Percentiles rank a stretch among this genome's conserved stretches.
These are phyloP conservation scores for Ectemnius continuus DNA, from an alignment of 2,888 invertebrate species.

Conservation along the genomic window DNA sequence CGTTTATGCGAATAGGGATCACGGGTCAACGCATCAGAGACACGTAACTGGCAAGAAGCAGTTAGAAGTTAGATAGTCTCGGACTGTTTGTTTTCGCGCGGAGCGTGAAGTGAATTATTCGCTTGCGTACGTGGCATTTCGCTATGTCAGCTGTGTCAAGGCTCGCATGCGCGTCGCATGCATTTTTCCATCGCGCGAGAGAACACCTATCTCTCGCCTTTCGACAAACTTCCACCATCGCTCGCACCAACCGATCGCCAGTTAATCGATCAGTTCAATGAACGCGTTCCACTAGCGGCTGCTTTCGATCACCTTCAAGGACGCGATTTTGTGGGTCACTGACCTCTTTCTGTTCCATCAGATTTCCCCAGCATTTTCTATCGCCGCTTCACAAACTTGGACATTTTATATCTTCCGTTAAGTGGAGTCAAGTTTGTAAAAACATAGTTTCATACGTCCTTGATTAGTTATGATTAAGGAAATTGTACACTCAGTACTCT, in stretches of 20 bases:
- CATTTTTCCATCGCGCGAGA: not conserved
- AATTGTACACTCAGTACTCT: no score
- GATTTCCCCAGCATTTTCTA: not conserved
- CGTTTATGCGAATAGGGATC: constrained; percentile 37
- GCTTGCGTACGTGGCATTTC: constrained; percentile 3
- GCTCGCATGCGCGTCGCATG: constrained; percentile 4
- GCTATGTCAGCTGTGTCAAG: constrained; percentile 23
- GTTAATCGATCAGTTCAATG: no score
- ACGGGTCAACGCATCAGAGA: constrained; percentile 39
- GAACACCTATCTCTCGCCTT: not conserved
- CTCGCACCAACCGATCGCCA: no score
- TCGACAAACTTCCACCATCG: no score
- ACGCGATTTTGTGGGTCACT: no score
- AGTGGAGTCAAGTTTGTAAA: no score
- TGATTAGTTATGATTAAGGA: no score
- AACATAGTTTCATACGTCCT: no score
- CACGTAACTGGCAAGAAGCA: constrained; percentile 12
- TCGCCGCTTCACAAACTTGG: no score
- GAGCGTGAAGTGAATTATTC: constrained; percentile 45
- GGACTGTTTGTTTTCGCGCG: constrained; percentile 37
- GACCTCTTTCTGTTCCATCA: constrained; percentile 1
- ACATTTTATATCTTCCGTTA: no score
- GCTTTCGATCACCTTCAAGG: no score
- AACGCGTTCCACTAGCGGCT: no score
- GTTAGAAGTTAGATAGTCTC: constrained; percentile 20